Conservation (phyloP, 23 tunicate species). For the Halocynthia roretzi region DNA sequence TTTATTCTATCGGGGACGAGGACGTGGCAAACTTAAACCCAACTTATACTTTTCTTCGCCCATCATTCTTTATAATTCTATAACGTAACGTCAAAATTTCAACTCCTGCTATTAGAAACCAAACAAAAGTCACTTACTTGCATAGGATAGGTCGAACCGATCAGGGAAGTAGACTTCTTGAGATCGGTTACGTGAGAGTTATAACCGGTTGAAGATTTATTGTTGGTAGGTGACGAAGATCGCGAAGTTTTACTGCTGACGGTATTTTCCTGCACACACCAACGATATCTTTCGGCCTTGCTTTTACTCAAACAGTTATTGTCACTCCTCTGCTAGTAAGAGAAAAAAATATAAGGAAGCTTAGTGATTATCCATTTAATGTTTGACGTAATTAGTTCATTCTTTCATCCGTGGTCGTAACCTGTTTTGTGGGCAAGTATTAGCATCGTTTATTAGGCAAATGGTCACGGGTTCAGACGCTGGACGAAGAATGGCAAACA, state of each 20-base stretch:
- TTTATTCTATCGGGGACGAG: no score
- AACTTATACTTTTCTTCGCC: no score
- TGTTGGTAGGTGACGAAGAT: not conserved
- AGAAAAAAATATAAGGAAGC: not conserved
- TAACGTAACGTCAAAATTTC: no score
- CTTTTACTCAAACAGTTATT: conserved; percentile 93
- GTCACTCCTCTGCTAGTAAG: conserved; percentile 54
- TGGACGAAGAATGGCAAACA: not conserved
- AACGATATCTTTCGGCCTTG: conserved; percentile 87
- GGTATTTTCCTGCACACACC: conserved; percentile 61
- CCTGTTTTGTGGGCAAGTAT: not conserved
- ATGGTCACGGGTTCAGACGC: not conserved
- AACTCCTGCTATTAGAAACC: no score
- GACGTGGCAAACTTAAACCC: no score
- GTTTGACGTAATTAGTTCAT: no score
- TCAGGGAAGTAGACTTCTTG: no score
- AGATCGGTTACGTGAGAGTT: not conserved
- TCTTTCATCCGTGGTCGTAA: no score
- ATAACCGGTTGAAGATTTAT: not conserved
- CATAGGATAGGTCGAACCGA: no score
- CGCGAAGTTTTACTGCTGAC: not conserved
- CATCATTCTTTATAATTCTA: no score
- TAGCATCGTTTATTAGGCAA: not conserved
- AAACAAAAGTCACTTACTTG: no score
- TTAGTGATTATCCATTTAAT: not conserved